Base-by-base conservation (phyloP, 2,113 vertebrate species). In the Otocyon megalotis region DNA sequence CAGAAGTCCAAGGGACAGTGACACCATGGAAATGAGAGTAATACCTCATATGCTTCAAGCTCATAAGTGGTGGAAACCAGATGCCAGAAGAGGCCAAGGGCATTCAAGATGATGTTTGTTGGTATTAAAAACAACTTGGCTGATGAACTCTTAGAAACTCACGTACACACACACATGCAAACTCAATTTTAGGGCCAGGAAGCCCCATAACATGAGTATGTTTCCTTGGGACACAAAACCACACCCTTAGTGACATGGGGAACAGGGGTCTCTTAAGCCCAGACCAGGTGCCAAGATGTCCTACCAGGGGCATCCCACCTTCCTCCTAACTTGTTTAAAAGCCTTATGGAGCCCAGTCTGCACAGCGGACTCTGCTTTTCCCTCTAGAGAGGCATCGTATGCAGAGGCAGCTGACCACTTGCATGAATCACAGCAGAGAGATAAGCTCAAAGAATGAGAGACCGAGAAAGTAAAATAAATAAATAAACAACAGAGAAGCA, bases 291-390 rank as follows among this genome's bases (percentile, higher is more conserved):
- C 60, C 74, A 79, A 87, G 72, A 85, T 56, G 17, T 26, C 22
- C 54, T 24, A 84, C 1, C 20, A 16, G 5, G 11, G 2, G 0
- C 24, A 35, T 35, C 8, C 14, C 37, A 14, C 37, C 20, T 79
- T 5, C n/a, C 15, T 16, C 22, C 0, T 3, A 16, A 13, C 24
- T 72, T 16, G 15, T 13, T 63, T 76, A 85, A 79, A 93, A 93
- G 24, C 5, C 12, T 5, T 17, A 3, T n/a, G 24, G 37, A 74
- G 20, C 5, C 20, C 30, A 35, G 0, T 6, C 14, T 0, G 4
- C 35, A 53, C 30, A 26, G 37, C 1, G 16, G 32, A 26, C 53
- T 93, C 30, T 65, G 22, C 13, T 65, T 74, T 95, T 56, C 53
- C 13, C 26, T 80, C 26, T 26, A 72, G 5, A 22, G 0, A 10